Evolutionary conservation across 2,113 vertebrate species (phyloP).

Genomic region (Dasyornis broadbenti): DNA sequence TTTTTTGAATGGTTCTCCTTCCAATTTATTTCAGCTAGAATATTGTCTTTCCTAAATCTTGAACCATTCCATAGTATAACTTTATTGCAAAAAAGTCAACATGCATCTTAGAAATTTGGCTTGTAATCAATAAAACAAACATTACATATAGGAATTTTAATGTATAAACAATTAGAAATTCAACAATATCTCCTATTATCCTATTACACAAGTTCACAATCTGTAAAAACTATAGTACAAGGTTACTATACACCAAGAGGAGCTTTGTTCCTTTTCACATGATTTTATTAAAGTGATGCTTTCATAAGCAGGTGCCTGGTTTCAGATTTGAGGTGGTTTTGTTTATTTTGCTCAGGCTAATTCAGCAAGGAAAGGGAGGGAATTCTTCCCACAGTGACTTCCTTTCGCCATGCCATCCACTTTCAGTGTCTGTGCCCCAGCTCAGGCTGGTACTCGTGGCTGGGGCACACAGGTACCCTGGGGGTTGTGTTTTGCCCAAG

Average conservation of each 20-base stretch:
- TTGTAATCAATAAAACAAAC: slow-evolving; percentile 98
- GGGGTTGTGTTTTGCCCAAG: neutral
- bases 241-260: slow-evolving; percentile 79
- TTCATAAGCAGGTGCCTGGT: neutral
- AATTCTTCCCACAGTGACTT: neutral
- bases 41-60: slow-evolving; percentile 60
- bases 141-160: slow-evolving; percentile 97
- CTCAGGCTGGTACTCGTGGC: neutral
- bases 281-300: slow-evolving; percentile 60
- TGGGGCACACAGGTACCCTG: neutral
- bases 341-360: neutral
- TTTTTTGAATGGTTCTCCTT: slow-evolving; percentile 86
- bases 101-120: slow-evolving; percentile 98
- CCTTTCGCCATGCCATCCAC: neutral
- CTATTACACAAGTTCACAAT: slow-evolving; percentile 91
- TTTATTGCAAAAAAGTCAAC: slow-evolving; percentile 99
- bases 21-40: slow-evolving; percentile 70
- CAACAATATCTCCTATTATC: slow-evolving; percentile 87
- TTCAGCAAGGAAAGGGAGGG: neutral
- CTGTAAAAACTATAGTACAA: slow-evolving; percentile 89
- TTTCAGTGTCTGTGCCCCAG: neutral
- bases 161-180: slow-evolving; percentile 99
- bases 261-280: slow-evolving; percentile 78
- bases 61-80: slow-evolving; percentile 87
- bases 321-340: neutral